A percentile compares a stretch with the other conserved stretches of the same genome.
These are phyloP conservation scores for Stenurella melanura DNA, from an alignment of 2,888 invertebrate species.

Conservation along the genomic window DNA sequence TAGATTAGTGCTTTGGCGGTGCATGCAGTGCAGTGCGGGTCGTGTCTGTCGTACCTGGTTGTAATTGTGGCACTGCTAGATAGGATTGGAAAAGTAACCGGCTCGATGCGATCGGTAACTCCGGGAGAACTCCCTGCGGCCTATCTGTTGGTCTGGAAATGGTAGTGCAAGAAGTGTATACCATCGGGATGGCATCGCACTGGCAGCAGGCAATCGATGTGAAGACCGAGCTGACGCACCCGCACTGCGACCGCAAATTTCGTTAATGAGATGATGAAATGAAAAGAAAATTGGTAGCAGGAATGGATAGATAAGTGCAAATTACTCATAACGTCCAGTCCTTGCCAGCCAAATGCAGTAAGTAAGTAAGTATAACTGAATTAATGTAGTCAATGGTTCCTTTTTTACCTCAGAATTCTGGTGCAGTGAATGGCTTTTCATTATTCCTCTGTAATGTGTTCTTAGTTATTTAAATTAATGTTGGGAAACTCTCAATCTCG, in stretches of 20 bases:
- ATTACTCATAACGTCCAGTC: background rate
- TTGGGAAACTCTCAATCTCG: too few species aligned
- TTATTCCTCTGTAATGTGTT: too few species aligned
- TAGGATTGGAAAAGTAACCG: slow-evolving; percentile 92
- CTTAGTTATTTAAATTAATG: too few species aligned
- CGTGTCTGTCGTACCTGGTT: slow-evolving; percentile 38
- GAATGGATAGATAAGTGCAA: slow-evolving; percentile 10
- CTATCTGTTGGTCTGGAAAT: slow-evolving; percentile 95
- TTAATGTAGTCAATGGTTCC: too few species aligned
- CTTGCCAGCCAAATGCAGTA: background rate
- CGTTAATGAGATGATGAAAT: slow-evolving; percentile 15
- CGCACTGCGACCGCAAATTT: slow-evolving; percentile 65
- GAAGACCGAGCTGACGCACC: slow-evolving; percentile 73
- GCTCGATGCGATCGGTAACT: slow-evolving; percentile 84
- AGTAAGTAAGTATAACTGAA: too few species aligned
- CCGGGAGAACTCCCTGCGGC: slow-evolving; percentile 87
- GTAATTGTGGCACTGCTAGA: slow-evolving; percentile 74
- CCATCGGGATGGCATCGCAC: slow-evolving; percentile 87
- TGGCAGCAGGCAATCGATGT: slow-evolving; percentile 73
- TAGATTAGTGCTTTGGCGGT: slow-evolving; percentile 43
- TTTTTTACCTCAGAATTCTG: too few species aligned
- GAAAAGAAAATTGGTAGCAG: background rate
- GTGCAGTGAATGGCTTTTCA: too few species aligned
- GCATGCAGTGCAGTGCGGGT: slow-evolving; percentile 65
- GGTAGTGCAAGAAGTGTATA: slow-evolving; percentile 93